Evolutionary conservation across 2,113 vertebrate species (phyloP).

Genomic region (Pandion haliaetus): DNA sequence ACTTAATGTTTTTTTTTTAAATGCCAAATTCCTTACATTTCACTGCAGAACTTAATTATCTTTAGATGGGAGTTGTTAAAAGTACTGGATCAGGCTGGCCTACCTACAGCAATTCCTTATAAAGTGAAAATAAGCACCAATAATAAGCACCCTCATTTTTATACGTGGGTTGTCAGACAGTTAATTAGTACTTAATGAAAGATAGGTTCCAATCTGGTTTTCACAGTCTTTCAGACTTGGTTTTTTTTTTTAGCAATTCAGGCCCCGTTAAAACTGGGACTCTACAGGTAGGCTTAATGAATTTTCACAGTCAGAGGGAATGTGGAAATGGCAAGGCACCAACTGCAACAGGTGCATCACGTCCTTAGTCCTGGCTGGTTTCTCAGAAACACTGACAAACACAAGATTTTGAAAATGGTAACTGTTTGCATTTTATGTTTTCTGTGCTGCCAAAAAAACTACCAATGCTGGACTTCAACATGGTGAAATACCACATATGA

Average conservation of each 20-base stretch:
- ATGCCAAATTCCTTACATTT: not conserved
- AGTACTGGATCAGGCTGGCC: constrained; percentile 9
- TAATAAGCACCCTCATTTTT: not conserved
- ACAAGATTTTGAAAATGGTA: not conserved
- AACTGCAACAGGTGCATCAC: not conserved
- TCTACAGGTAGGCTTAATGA: not conserved
- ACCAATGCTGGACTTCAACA: not conserved
- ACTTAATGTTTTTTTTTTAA: not conserved
- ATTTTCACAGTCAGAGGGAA: not conserved
- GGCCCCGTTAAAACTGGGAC: not conserved
- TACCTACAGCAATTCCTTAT: not conserved
- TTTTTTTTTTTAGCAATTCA: not conserved
- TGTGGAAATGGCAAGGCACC: not conserved
- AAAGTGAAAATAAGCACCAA: constrained; percentile 11
- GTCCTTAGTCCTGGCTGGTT: not conserved
- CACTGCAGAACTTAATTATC: not conserved
- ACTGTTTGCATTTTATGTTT: not conserved
- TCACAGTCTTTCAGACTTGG: not conserved
- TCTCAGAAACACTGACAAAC: not conserved
- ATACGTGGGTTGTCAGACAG: not conserved
- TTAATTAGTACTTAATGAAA: constrained; percentile 35
- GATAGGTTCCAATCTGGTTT: not conserved
- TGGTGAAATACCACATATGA: fast-evolving
- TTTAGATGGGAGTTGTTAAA: not conserved
- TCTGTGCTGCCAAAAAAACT: not conserved